phyloP scores from a whole-genome alignment of 2,113 vertebrate species.

The Rhagologus leucostigma region DNA sequence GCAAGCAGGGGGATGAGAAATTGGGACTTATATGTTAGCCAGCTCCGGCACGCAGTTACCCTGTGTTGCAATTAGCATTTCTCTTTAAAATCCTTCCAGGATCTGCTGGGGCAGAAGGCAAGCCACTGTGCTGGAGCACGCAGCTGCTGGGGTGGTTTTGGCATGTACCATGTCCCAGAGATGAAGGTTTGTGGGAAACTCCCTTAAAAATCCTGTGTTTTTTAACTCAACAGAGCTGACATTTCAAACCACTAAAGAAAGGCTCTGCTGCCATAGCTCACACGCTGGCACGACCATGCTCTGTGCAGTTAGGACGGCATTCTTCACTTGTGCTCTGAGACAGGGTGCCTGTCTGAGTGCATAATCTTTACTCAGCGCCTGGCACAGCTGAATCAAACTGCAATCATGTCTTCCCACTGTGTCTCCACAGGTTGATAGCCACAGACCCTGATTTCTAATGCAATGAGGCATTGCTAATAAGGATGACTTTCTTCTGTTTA shows the following conservation, averaged over 20 bases:
- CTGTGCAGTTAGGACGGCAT: fast-evolving
- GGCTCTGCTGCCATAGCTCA: neutral
- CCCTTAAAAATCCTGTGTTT: neutral
- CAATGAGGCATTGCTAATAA: conserved; percentile 24
- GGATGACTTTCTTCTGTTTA: neutral
- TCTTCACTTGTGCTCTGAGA: neutral
- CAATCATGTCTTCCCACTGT: neutral
- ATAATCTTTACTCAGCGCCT: neutral
- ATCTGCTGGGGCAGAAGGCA: neutral
- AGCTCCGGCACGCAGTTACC: neutral
- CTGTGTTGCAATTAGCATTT: neutral
- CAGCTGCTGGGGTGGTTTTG: neutral
- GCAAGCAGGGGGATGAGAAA: neutral
- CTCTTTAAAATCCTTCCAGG: conserved; percentile 15
- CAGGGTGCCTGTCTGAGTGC: neutral
- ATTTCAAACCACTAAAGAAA: neutral
- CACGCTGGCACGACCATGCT: fast-evolving
- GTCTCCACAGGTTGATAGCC: conserved; percentile 24
- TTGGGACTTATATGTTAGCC: neutral
- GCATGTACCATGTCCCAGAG: neutral
- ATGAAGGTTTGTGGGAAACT: neutral
- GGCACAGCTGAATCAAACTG: conserved; percentile 23
- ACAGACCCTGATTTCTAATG: conserved; percentile 8
- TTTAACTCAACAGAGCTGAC: neutral
- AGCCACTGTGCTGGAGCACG: neutral